Evolutionary conservation across 2,113 vertebrate species (phyloP).

Genomic region (Hydrochoerus hydrochaeris): DNA sequence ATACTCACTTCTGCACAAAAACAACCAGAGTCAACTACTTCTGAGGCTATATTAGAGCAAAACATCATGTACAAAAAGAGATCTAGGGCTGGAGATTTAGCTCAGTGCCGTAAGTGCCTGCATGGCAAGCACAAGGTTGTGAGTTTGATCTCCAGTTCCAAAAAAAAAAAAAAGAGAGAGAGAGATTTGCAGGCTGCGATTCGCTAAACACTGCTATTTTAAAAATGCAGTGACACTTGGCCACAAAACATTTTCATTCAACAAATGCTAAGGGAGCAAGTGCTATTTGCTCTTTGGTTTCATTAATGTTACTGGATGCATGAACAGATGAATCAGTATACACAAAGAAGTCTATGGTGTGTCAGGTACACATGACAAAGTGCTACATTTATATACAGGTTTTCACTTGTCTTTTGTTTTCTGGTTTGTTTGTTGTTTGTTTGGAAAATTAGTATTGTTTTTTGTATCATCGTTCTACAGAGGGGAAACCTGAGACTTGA

Average conservation of each 20-base stretch:
- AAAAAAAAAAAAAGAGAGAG: too few relatives aligned
- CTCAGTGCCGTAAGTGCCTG: too few relatives aligned
- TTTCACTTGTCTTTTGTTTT: background rate
- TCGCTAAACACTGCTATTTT: background rate
- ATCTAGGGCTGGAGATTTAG: too few relatives aligned
- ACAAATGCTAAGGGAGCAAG: background rate
- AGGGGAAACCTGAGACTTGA: background rate
- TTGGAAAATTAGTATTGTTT: background rate
- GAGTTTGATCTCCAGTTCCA: too few relatives aligned
- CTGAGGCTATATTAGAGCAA: background rate
- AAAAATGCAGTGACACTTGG: background rate
- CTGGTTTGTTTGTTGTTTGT: background rate
- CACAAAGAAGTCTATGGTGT: rapidly evolving
- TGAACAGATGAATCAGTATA: background rate
- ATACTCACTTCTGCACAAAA: background rate
- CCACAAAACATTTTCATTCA: slow-evolving; percentile 8
- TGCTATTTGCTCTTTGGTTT: background rate
- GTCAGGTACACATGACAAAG: background rate
- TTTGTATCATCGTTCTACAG: background rate
- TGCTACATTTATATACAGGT: background rate
- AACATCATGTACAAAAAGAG: slow-evolving; percentile 26
- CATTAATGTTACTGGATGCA: background rate
- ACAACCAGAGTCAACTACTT: background rate
- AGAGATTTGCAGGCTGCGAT: background rate
- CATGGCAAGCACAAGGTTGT: too few relatives aligned